Base-by-base conservation (phyloP, 92 coral and sea anemone species). In the Palythoa grandiflora region DNA sequence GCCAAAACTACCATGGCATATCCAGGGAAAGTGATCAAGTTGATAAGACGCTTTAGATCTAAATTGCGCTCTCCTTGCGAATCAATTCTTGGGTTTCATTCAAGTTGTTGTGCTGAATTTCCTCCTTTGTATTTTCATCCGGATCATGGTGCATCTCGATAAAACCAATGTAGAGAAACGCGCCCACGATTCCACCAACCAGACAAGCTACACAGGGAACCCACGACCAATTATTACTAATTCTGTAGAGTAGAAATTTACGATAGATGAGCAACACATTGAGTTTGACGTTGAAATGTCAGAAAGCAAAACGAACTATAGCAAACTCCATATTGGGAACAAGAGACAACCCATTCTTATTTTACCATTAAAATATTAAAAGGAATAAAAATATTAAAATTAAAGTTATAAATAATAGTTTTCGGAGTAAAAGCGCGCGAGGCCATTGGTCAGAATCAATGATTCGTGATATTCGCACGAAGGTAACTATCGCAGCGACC, bases 131-230 rank as follows among this genome's bases (percentile, higher is more conserved):
- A 68, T 37, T 47, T 63, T 89, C 92, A 8, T 50, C 57, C 35
- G 74, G 66, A 53, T 73, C 88, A 68, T 92, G 93, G 73, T 94
- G 96, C 78, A 92, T 63, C 79, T 90, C 96, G 53, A 94, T 87
- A 50, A 90, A 90, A 1, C 85, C 80, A 53, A 94, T 70, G 90
- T 94, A 94, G 3, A 87, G 39, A 10, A 94, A 37, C 10, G 93
- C 94, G 2, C 96, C 96, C 54, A 92, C 48, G 52, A 94, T 90
- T 44, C 96, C 96, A 13, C 96, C 96, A 44, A 81, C 75, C 61
- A 90, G 77, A 70, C 93, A 80, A 40, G 95, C 96, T 1, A 90
- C 84, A 73, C 91, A 92, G 66, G 96, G 96, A 13, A 92, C 92
- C 96, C 96, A 94, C 5, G 94, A 87, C 96, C 96, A 94, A 68